Evolutionary conservation across 2,888 invertebrate genomes (phyloP).

Genomic region (Ichneumon xanthorius): DNA sequence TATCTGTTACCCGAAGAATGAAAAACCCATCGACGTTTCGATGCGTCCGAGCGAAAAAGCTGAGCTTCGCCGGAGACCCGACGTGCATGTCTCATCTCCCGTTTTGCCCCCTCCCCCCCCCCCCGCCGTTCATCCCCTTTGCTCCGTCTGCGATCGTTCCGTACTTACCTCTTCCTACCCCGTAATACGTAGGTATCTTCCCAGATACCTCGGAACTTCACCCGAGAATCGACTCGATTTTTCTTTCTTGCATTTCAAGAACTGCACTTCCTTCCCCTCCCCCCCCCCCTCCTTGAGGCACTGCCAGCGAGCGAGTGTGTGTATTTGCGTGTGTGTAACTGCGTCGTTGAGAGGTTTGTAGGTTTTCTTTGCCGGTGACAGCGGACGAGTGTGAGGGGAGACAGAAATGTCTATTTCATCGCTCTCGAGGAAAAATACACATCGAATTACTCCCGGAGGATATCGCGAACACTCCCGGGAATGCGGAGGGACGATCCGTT

Average conservation of each 20-base stretch:
- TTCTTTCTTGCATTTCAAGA: constrained; percentile 46
- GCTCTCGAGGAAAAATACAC: not conserved
- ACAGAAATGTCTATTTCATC: not conserved
- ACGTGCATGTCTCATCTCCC: constrained; percentile 19
- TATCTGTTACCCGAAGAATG: constrained; percentile 40
- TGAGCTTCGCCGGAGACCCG: constrained; percentile 12
- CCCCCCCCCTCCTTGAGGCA: no score
- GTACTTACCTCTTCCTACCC: no score
- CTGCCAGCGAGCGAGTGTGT: no score
- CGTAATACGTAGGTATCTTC: no score
- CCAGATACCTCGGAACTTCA: constrained; percentile 9
- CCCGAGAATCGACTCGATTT: constrained; percentile 6
- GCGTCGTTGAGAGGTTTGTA: not conserved
- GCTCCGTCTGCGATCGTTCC: no score
- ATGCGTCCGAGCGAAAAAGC: constrained; percentile 63
- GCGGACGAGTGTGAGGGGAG: not conserved
- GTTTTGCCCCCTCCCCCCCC: no score
- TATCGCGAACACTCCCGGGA: not conserved
- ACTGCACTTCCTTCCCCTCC: not conserved
- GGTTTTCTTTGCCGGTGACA: not conserved
- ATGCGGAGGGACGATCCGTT: not conserved
- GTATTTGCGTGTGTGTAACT: not conserved
- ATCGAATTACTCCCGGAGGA: not conserved
- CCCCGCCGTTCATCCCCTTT: no score
- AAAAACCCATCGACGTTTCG: constrained; percentile 56